Conservation (phyloP, 2,888 invertebrate genomes). For the Euzetes globulus region DNA sequence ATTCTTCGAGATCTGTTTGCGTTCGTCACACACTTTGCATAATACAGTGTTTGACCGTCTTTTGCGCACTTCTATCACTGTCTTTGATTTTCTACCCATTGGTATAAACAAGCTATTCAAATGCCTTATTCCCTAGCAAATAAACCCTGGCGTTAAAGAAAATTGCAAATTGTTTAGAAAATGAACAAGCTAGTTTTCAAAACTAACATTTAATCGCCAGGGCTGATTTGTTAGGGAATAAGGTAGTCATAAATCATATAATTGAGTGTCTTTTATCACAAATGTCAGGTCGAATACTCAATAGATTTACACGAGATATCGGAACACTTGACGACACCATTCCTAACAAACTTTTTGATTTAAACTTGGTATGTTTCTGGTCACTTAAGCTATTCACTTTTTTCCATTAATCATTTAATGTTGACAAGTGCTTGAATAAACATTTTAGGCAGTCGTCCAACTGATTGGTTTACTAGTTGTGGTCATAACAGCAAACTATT, state of each 20-base stretch:
- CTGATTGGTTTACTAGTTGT: slow-evolving; percentile 43
- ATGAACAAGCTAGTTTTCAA: too few species aligned
- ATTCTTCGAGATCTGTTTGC: slow-evolving; percentile 41
- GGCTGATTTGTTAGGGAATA: too few species aligned
- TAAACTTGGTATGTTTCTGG: slow-evolving; percentile 25
- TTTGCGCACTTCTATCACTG: slow-evolving; percentile 47
- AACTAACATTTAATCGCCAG: too few species aligned
- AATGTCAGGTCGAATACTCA: slow-evolving; percentile 6
- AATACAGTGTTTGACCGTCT: slow-evolving; percentile 45
- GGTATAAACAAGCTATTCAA: too few species aligned
- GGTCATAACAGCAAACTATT: slow-evolving; percentile 49
- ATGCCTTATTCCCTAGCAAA: too few species aligned
- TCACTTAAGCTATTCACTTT: too few species aligned
- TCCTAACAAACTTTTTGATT: slow-evolving; percentile 20
- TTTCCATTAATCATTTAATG: too few species aligned
- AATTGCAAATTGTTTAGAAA: too few species aligned
- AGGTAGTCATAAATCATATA: too few species aligned
- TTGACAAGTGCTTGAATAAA: too few species aligned
- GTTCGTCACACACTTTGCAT: slow-evolving; percentile 39
- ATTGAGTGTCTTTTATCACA: too few species aligned
- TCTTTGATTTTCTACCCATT: slow-evolving; percentile 52
- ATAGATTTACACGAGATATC: slow-evolving; percentile 26
- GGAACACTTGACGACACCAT: slow-evolving; percentile 32
- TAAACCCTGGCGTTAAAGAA: too few species aligned
- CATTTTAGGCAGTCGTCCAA: background rate